phyloP scores from a whole-genome alignment of 2,797 vertebrate genomes.

The Leptatherina wallacei region DNA sequence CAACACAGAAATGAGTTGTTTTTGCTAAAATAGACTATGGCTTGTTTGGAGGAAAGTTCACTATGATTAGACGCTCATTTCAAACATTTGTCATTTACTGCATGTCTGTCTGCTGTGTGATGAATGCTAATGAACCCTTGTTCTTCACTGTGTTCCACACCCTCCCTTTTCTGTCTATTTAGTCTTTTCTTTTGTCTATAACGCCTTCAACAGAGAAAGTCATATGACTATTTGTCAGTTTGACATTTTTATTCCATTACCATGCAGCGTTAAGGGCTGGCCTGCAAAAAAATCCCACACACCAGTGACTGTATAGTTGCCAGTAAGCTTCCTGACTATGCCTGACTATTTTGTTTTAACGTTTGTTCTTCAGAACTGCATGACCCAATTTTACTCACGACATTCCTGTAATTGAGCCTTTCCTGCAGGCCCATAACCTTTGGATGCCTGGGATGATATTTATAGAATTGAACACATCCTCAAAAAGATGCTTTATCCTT shows the following conservation, averaged over 20 bases:
- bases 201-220: constrained; percentile 21
- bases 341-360: constrained; percentile 25
- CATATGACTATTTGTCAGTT: constrained; percentile 46
- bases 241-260: constrained; percentile 58
- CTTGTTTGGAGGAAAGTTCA: constrained; percentile 52
- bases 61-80: constrained; percentile 25
- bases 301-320: constrained; percentile 34
- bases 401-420: constrained; percentile 53
- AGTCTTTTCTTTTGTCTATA: constrained; percentile 5
- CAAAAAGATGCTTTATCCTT: constrained; percentile 51
- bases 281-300: constrained; percentile 33
- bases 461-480: constrained; percentile 66
- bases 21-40: constrained; percentile 46
- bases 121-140: constrained; percentile 52
- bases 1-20: constrained; percentile 31
- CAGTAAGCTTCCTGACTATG: constrained; percentile 14
- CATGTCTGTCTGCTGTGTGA: constrained; percentile 47
- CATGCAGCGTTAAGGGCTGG: constrained; percentile 27
- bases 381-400: constrained; percentile 39
- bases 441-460: constrained; percentile 56
- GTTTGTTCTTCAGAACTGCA: constrained; percentile 41
- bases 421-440: constrained; percentile 27
- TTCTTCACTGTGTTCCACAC: constrained; percentile 22
- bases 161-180: constrained; percentile 1
- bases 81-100: constrained; percentile 40